A percentile compares a stretch with the other conserved stretches of the same genome.
phyloP scores from a whole-genome alignment of 2,888 invertebrate species.

The Athetis lepigone region DNA sequence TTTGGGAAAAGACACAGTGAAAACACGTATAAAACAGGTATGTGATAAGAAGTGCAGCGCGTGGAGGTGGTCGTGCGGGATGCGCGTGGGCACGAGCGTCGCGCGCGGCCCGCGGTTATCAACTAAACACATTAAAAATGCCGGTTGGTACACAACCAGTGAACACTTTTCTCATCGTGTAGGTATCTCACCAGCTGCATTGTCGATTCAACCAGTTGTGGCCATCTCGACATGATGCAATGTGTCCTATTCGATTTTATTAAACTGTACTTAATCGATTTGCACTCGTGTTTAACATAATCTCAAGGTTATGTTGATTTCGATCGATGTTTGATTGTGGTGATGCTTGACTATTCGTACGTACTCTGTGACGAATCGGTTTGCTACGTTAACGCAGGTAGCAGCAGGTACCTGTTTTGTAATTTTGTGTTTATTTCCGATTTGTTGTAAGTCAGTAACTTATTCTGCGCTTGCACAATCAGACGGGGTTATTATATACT shows the following conservation, averaged over 20 bases:
- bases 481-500: too few species aligned
- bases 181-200: slow-evolving; percentile 70
- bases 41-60: slow-evolving; percentile 67
- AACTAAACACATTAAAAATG: slow-evolving; percentile 87
- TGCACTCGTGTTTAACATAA: slow-evolving; percentile 59
- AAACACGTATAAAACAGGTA: slow-evolving; percentile 64
- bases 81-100: slow-evolving; percentile 76
- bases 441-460: background rate
- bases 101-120: slow-evolving; percentile 83
- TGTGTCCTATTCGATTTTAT: slow-evolving; percentile 57
- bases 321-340: slow-evolving; percentile 61
- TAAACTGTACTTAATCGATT: slow-evolving; percentile 52
- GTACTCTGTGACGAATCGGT: slow-evolving; percentile 52
- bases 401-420: slow-evolving; percentile 25
- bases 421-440: slow-evolving; percentile 24
- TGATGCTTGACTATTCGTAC: slow-evolving; percentile 39
- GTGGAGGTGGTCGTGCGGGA: slow-evolving; percentile 63
- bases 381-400: slow-evolving; percentile 37
- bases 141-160: slow-evolving; percentile 72
- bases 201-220: slow-evolving; percentile 72
- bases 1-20: slow-evolving; percentile 52
- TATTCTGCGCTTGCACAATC: slow-evolving; percentile 1
- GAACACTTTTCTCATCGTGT: slow-evolving; percentile 73
- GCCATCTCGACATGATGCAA: slow-evolving; percentile 44
- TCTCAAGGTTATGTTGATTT: slow-evolving; percentile 66